phyloP scores from a whole-genome alignment of 2,113 vertebrate species.

The Myotis davidii region DNA sequence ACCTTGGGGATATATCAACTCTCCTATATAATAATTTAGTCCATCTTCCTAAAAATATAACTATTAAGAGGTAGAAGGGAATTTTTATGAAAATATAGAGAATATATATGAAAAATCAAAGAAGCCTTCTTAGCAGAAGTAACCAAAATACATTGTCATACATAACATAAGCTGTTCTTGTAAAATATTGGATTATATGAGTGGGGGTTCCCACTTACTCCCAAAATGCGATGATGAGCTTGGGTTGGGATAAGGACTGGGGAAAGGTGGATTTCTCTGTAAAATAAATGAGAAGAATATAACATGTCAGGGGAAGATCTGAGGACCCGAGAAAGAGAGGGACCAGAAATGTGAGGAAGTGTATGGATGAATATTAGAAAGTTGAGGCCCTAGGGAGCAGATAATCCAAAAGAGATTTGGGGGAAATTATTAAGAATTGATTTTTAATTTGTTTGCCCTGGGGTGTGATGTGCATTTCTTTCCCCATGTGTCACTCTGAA shows the following conservation, averaged over 20 bases:
- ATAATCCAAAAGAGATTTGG: neutral
- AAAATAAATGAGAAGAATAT: neutral
- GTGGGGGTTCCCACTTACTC: neutral
- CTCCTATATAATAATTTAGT: neutral
- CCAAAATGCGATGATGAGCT: neutral
- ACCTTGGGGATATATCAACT: neutral
- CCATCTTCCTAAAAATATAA: neutral
- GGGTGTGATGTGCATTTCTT: neutral
- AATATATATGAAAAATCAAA: neutral
- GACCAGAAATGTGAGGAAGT: neutral
- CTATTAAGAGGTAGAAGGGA: neutral
- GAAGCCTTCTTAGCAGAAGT: neutral
- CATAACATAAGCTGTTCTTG: neutral
- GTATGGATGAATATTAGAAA: neutral
- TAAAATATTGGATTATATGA: neutral
- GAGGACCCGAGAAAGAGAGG: neutral
- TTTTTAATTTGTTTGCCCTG: neutral
- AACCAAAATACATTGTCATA: neutral
- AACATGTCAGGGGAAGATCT: neutral
- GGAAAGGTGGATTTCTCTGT: neutral
- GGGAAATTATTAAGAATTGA: neutral
- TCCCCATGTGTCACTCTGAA: neutral
- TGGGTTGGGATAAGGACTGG: neutral
- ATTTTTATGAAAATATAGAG: neutral
- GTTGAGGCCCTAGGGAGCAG: neutral